Evolutionary conservation across 2,113 vertebrate species (phyloP), one percentile per base, ranked within the genome.

Genomic region (Argyrosomus japonicus): DNA sequence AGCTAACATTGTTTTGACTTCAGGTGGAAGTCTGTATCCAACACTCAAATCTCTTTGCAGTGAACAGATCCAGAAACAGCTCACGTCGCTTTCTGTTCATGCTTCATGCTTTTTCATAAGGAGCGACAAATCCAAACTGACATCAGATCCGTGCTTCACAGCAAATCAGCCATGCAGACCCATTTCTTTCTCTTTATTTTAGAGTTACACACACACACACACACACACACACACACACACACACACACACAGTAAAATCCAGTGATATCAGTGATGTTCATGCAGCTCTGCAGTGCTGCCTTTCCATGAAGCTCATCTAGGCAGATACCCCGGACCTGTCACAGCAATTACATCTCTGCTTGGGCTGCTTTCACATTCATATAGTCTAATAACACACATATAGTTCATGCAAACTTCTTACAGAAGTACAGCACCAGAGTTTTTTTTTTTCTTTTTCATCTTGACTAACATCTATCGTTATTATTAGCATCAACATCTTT

Each of bases 261-360:
- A 54, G 48, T 32, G 25, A 36, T 65, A 60, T 75, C 40, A 48
- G 25, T 61, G 72, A 60, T 7, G 25, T 57, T 45, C 10, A 1
- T 86, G 80, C 75, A 71, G 79, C 43, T 85, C 68, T 89, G 63
- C 56, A 79, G 75, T 29, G 29, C 54, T 68, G 48, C 62, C 47
- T 68, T 32, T 77, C n/a, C 48, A 57, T 68, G 62, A 40, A 82
- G 25, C 67, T 78, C 50, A 61, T 88, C 43, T 75, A 12, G 23
- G 65, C 79, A 70, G 32, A 79, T 79, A 82, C 23, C 54, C 61
- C 67, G 67, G 83, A 76, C 76, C 79, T 86, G 90, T 85, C 90
- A 77, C 19, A 83, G 67, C 68, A 64, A 87, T 90, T 85, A 78
- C 48, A 45, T 83, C 32, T 68, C 56, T 58, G 4, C 53, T 27